phyloP scores from a whole-genome alignment of 2,888 invertebrate species.

The Didymodactylos carnosus region DNA sequence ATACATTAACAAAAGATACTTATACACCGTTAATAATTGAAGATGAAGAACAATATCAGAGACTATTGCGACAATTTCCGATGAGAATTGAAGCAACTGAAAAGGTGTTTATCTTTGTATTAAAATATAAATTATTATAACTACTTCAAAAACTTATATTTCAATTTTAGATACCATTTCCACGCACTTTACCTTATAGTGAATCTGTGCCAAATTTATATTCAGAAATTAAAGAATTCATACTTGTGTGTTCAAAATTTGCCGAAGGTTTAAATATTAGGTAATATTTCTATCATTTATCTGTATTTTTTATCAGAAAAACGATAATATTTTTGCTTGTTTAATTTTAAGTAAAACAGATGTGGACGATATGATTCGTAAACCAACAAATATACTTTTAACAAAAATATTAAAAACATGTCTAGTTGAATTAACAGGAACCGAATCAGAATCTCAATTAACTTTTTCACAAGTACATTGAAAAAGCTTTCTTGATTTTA shows the following conservation, averaged over 20 bases:
- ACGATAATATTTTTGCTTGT: neutral
- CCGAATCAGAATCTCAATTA: neutral
- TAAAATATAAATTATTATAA: neutral
- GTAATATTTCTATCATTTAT: neutral
- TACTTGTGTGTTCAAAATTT: slow-evolving; percentile 85
- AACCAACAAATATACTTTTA: slow-evolving; percentile 63
- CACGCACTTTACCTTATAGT: slow-evolving; percentile 71
- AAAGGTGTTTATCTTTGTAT: slow-evolving; percentile 1
- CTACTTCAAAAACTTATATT: too few species aligned
- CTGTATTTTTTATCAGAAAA: neutral
- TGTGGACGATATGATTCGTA: slow-evolving; percentile 66
- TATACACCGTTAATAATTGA: slow-evolving; percentile 67
- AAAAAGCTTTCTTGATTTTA: neutral
- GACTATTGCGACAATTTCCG: slow-evolving; percentile 70
- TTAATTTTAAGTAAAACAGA: slow-evolving; percentile 46
- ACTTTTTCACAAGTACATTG: slow-evolving; percentile 26
- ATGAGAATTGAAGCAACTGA: slow-evolving; percentile 38
- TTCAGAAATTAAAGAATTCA: slow-evolving; percentile 86
- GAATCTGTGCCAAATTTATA: slow-evolving; percentile 86
- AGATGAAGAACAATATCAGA: slow-evolving; percentile 57
- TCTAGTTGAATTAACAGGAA: slow-evolving; percentile 49
- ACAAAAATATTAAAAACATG: slow-evolving; percentile 81
- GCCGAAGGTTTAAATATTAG: slow-evolving; percentile 31
- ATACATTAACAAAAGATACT: slow-evolving; percentile 71
- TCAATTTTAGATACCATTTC: slow-evolving; percentile 31